Conservation (phyloP, 2,113 vertebrate genomes). For the Pachycephala philippinensis region DNA sequence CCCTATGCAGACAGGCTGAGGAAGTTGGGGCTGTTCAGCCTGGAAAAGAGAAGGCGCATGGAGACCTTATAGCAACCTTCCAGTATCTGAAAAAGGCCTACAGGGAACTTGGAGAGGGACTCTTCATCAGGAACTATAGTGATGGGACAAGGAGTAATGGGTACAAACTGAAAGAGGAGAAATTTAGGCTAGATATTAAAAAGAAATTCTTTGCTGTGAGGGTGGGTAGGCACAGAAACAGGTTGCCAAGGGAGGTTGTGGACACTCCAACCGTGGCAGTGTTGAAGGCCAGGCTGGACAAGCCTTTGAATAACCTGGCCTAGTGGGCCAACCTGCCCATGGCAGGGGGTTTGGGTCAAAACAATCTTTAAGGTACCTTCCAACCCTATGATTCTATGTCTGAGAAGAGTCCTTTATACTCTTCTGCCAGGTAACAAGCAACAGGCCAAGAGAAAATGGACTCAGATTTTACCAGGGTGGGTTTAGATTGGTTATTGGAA, state of each 20-base stretch:
- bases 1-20: background rate
- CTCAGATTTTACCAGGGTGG: background rate
- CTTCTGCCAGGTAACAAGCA: background rate
- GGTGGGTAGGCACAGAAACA: background rate
- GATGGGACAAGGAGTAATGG: background rate
- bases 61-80: too few relatives aligned
- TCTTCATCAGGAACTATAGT: background rate
- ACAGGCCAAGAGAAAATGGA: background rate
- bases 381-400: background rate
- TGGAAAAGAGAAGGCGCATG: background rate
- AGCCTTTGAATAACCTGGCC: background rate
- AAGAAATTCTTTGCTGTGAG: background rate
- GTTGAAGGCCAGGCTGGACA: background rate
- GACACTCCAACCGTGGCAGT: rapidly evolving
- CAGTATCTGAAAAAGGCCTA: background rate
- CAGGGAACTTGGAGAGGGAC: background rate
- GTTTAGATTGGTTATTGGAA: background rate
- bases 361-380: background rate
- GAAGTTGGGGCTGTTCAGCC: background rate
- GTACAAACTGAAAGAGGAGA: background rate
- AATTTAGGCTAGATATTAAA: background rate
- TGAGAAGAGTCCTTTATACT: background rate
- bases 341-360: background rate
- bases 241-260: background rate
- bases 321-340: background rate